Percentiles rank a stretch among this genome's conserved stretches.
Conservation (phyloP, 2,797 vertebrate genomes). For the Phataginus tricuspis region DNA sequence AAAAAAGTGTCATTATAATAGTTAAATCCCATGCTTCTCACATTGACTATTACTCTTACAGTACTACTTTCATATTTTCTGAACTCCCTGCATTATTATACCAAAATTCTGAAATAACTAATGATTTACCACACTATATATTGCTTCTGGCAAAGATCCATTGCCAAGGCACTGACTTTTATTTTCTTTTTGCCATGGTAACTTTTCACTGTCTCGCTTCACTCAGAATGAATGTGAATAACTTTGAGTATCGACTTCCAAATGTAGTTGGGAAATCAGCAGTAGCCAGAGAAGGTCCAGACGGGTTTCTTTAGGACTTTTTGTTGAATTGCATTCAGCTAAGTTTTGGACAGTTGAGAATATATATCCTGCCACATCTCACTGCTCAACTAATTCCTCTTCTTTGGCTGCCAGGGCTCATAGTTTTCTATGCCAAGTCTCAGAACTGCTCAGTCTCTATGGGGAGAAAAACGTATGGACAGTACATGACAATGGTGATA, state of each 20-base stretch:
- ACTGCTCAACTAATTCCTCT: slow-evolving; percentile 32
- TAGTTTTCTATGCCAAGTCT: not conserved
- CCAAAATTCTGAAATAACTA: not conserved
- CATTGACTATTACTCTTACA: not conserved
- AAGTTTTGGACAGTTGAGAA: slow-evolving; percentile 40
- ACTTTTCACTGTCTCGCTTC: not conserved
- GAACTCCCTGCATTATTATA: not conserved
- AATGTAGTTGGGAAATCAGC: not conserved
- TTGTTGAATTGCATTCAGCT: not conserved
- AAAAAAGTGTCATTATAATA: not conserved
- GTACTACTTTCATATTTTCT: not conserved
- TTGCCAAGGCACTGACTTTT: not conserved
- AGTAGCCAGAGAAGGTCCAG: not conserved
- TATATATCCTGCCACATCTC: slow-evolving; percentile 34
- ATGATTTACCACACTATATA: not conserved
- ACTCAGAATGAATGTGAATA: not conserved
- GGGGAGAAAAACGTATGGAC: not conserved
- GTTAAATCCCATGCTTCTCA: not conserved
- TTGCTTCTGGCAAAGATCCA: not conserved
- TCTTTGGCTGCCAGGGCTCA: slow-evolving; percentile 14
- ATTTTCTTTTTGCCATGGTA: slow-evolving; percentile 9
- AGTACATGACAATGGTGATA: not conserved
- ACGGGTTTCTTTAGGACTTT: not conserved
- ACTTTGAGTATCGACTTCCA: not conserved
- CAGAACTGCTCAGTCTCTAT: not conserved